Conservation (phyloP, 2,888 invertebrate genomes). For the Oxyteleia sp. region DNA sequence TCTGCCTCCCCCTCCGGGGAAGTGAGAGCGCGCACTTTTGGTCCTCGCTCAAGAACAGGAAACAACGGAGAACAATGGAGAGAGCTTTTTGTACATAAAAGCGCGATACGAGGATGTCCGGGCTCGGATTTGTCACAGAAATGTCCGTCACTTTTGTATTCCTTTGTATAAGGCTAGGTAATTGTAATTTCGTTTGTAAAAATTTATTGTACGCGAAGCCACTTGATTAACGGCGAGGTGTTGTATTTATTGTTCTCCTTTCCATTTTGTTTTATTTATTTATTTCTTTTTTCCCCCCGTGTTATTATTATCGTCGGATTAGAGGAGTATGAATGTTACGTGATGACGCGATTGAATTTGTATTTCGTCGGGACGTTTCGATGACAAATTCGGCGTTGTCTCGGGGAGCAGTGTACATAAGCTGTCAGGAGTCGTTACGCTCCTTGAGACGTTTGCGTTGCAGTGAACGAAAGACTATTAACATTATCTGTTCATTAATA, state of each 20-base stretch:
- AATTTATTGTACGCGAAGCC: slow-evolving; percentile 20
- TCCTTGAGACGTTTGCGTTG: slow-evolving; percentile 68
- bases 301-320: slow-evolving; percentile 14
- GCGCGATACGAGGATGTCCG: slow-evolving; percentile 68
- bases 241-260: slow-evolving; percentile 53
- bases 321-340: slow-evolving; percentile 52
- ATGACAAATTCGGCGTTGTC: slow-evolving; percentile 70
- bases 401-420: slow-evolving; percentile 74
- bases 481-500: slow-evolving; percentile 62
- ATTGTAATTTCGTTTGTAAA: slow-evolving; percentile 58
- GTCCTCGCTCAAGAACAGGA: slow-evolving; percentile 51
- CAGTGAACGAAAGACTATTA: slow-evolving; percentile 72
- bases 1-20: slow-evolving; percentile 31
- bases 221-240: slow-evolving; percentile 29
- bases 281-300: slow-evolving; percentile 11
- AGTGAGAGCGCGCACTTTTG: slow-evolving; percentile 43
- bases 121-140: slow-evolving; percentile 69
- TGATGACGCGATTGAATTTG: slow-evolving; percentile 54
- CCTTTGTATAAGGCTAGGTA: slow-evolving; percentile 60
- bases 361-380: slow-evolving; percentile 63
- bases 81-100: slow-evolving; percentile 74
- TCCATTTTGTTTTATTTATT: too few species aligned
- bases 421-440: slow-evolving; percentile 71
- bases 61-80: slow-evolving; percentile 69
- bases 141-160: slow-evolving; percentile 56